phyloP scores from a whole-genome alignment of 1,140 invertebrate genomes.

The Grapholita molesta region DNA sequence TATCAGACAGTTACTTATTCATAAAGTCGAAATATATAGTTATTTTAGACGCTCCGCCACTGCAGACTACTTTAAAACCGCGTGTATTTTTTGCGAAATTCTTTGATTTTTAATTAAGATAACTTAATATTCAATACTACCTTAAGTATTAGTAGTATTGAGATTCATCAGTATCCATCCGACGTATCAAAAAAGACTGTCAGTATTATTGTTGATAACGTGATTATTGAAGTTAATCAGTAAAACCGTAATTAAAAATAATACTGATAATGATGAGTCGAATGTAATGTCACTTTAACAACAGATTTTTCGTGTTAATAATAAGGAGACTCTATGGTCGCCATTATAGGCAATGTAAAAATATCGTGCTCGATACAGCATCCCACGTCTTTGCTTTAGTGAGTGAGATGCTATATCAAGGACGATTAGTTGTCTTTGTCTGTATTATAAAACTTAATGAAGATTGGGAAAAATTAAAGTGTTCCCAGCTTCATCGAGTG shows the following conservation, averaged over 20 bases:
- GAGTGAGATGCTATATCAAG: background rate
- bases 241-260: background rate
- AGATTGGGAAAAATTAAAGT: background rate
- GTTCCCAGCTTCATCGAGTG: background rate
- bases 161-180: background rate
- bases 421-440: background rate
- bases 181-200: background rate
- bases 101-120: background rate
- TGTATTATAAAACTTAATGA: background rate
- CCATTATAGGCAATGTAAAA: background rate
- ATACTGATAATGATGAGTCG: background rate
- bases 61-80: background rate
- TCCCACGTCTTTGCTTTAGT: background rate
- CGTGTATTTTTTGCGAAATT: background rate
- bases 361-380: background rate
- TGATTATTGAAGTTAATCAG: background rate
- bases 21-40: too few relatives aligned
- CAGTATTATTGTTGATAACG: background rate
- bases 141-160: background rate
- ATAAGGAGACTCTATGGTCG: background rate
- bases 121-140: background rate
- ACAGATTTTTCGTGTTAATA: slow-evolving; percentile 9
- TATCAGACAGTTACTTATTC: too few relatives aligned
- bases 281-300: slow-evolving; percentile 9
- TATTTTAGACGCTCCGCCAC: too few relatives aligned